Conservation (phyloP, 2,797 vertebrate genomes). For the Knipowitschia caucasica region DNA sequence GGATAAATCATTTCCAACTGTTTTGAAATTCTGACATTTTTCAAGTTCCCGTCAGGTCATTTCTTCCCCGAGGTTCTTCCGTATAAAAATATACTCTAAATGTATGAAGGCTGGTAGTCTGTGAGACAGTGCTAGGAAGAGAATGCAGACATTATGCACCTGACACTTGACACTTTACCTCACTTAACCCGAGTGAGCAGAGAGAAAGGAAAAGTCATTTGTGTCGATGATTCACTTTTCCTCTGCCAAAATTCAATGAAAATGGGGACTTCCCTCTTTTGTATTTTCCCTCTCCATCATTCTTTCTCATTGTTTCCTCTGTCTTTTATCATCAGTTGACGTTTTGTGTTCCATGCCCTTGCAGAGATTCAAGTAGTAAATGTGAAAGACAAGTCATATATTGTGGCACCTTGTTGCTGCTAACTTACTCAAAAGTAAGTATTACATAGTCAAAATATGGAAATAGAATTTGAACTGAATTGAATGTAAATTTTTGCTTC, state of each 20-base stretch:
- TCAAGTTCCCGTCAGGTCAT: conserved; percentile 1
- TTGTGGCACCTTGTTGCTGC: conserved; percentile 39
- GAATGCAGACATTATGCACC: conserved; percentile 40
- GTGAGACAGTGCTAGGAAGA: conserved; percentile 21
- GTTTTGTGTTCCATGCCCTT: conserved; percentile 46
- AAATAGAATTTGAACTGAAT: too few relatives aligned
- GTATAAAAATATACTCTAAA: background rate
- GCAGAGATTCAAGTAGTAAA: conserved; percentile 41
- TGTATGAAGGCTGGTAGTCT: background rate
- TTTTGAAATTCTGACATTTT: conserved; percentile 2
- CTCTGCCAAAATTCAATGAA: conserved; percentile 48
- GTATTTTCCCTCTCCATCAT: conserved; percentile 36
- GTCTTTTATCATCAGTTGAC: conserved; percentile 40
- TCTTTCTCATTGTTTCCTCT: conserved; percentile 42
- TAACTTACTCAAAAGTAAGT: too few relatives aligned
- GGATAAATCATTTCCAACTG: background rate
- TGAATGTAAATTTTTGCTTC: too few relatives aligned
- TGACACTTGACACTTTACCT: conserved; percentile 48
- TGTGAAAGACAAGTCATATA: conserved; percentile 38
- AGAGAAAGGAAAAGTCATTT: conserved; percentile 63
- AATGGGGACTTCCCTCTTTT: conserved; percentile 53
- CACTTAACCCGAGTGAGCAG: conserved; percentile 44
- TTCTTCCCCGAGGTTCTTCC: conserved; percentile 5
- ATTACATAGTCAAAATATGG: too few relatives aligned
- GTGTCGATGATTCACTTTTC: conserved; percentile 56